phyloP scores from a whole-genome alignment of 2,888 invertebrate species.

The Rhopalosiphum nymphaeae region DNA sequence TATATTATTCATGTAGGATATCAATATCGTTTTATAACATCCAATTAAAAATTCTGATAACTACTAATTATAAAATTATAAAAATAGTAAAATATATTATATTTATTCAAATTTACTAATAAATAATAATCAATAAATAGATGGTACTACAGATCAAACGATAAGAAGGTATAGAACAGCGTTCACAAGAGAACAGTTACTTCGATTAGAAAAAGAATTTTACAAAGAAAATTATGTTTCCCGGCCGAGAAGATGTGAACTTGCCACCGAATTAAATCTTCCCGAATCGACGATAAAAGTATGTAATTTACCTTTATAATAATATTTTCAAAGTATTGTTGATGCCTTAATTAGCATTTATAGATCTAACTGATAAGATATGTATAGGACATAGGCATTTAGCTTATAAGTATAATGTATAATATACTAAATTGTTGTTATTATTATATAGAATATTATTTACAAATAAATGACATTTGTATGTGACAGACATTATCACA shows the following conservation, averaged over 20 bases:
- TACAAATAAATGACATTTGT: background rate
- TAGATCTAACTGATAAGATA: background rate
- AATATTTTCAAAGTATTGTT: background rate
- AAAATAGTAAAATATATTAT: background rate
- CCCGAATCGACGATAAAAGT: conserved; percentile 99
- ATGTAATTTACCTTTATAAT: conserved; percentile 66
- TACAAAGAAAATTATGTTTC: conserved; percentile 98
- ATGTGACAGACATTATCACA: background rate
- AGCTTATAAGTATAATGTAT: background rate
- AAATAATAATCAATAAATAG: conserved; percentile 8
- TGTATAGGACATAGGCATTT: background rate
- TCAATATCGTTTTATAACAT: background rate
- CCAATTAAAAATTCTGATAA: background rate
- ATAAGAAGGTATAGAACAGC: conserved; percentile 95
- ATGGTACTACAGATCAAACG: conserved; percentile 73
- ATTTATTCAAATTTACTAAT: background rate
- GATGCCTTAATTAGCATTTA: background rate
- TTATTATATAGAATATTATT: background rate
- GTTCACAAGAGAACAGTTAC: conserved; percentile 94
- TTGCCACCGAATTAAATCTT: conserved; percentile 91
- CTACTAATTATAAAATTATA: background rate
- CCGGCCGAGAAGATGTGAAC: conserved; percentile 91
- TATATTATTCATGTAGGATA: background rate
- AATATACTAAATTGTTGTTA: background rate
- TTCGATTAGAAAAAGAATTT: conserved; percentile 94